Percentiles rank a stretch among this genome's conserved stretches.
Evolutionary conservation across 1,140 invertebrate genomes (phyloP).

Genomic region (Piezodorus guildinii): DNA sequence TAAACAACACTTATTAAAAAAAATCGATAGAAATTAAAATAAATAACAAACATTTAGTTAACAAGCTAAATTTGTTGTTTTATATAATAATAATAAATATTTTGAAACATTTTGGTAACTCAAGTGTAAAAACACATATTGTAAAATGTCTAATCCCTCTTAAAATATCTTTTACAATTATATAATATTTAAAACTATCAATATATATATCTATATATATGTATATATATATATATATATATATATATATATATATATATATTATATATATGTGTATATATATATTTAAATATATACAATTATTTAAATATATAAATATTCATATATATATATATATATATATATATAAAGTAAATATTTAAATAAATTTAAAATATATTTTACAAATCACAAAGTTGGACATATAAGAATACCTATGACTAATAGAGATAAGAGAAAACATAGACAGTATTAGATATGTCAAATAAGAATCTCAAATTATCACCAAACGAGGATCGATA

Average conservation of each 20-base stretch:
- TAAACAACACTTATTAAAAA: no score
- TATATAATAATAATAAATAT: slow-evolving; percentile 6
- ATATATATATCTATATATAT: no score
- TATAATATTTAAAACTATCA: no score
- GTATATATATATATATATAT: no score
- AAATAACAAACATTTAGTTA: background rate
- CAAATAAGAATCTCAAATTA: slow-evolving; percentile 9
- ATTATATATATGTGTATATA: no score
- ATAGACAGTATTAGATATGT: slow-evolving; percentile 8
- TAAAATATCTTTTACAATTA: background rate
- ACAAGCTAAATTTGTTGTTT: background rate
- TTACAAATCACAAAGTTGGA: slow-evolving; percentile 5
- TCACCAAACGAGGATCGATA: background rate
- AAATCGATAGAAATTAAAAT: background rate
- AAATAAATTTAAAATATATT: background rate
- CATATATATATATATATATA: no score
- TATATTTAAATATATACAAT: no score
- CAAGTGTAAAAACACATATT: background rate
- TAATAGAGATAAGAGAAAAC: slow-evolving; percentile 4
- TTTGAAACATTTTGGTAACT: slow-evolving; percentile 13
- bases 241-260: no score
- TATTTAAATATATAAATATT: no score
- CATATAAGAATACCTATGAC: background rate
- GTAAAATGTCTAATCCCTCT: slow-evolving; percentile 14
- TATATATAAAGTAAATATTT: no score